A percentile compares a stretch with the other conserved stretches of the same genome.
Conservation (phyloP, 2,113 vertebrate species). For the Strix aluco region DNA sequence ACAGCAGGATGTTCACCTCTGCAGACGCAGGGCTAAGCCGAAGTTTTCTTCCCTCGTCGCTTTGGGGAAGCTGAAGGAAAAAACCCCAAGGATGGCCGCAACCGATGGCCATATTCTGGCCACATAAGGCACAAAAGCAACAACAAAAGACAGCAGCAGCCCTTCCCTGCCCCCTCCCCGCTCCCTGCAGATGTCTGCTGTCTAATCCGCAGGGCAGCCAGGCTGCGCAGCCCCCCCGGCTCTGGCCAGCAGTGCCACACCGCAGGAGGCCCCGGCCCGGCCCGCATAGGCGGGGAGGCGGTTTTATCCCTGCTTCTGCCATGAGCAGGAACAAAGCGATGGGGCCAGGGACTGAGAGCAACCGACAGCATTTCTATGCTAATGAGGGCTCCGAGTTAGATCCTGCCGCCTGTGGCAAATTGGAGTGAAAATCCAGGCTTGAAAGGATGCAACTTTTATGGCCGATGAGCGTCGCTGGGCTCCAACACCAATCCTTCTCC, state of each 20-base stretch:
- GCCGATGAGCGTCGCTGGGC: neutral
- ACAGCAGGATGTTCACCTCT: neutral
- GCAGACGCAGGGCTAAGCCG: neutral
- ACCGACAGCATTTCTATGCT: constrained; percentile 27
- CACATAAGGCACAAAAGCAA: neutral
- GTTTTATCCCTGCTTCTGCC: neutral
- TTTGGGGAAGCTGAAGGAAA: neutral
- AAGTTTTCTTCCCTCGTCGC: neutral
- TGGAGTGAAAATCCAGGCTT: neutral
- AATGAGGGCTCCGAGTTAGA: constrained; percentile 16
- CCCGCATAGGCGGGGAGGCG: neutral
- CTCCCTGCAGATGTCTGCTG: neutral
- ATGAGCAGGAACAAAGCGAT: constrained; percentile 38
- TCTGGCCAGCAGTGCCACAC: neutral
- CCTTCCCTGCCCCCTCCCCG: neutral
- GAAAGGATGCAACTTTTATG: constrained; percentile 16
- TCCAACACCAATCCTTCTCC: neutral
- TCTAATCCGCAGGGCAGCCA: neutral
- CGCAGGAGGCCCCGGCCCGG: neutral
- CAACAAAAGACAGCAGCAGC: neutral
- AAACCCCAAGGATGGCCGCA: neutral
- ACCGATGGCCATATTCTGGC: neutral
- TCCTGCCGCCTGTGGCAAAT: constrained; percentile 35
- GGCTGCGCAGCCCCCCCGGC: neutral
- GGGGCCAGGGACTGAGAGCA: neutral